Percentiles rank a stretch among this genome's conserved stretches.
Evolutionary conservation across 2,113 vertebrate species (phyloP).

Genomic region (Periophthalmus modestus): DNA sequence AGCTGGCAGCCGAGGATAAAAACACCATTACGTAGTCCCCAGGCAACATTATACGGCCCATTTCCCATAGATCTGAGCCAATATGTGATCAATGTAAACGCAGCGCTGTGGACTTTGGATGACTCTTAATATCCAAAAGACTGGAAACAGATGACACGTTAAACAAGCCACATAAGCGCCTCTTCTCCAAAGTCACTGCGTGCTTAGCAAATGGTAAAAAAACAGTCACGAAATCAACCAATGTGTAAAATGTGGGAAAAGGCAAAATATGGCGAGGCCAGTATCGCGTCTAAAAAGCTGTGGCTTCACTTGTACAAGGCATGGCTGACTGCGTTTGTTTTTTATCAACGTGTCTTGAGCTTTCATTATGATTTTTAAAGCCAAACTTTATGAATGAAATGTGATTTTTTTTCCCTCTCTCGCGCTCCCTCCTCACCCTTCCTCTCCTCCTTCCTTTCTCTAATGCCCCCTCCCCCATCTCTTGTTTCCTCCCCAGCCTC

Average conservation of each 20-base stretch:
- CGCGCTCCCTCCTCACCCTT: slow-evolving; percentile 71
- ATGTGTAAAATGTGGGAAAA: slow-evolving; percentile 68
- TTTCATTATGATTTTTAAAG: slow-evolving; percentile 88
- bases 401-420: slow-evolving; percentile 71
- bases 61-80: slow-evolving; percentile 58
- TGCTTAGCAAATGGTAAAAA: slow-evolving; percentile 39
- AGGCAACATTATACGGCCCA: slow-evolving; percentile 73
- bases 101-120: slow-evolving; percentile 48
- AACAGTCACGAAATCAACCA: slow-evolving; percentile 69
- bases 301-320: slow-evolving; percentile 55
- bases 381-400: slow-evolving; percentile 92
- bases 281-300: slow-evolving; percentile 63
- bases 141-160: not conserved
- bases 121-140: slow-evolving; percentile 19
- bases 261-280: slow-evolving; percentile 71
- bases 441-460: slow-evolving; percentile 69
- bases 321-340: slow-evolving; percentile 69
- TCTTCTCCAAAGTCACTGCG: slow-evolving; percentile 52
- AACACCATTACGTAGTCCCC: slow-evolving; percentile 75
- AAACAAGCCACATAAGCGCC: slow-evolving; percentile 15
- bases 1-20: slow-evolving; percentile 65
- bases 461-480: slow-evolving; percentile 66
- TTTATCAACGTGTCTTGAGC: slow-evolving; percentile 80
- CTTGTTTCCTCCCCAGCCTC: slow-evolving; percentile 62
- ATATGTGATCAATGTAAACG: slow-evolving; percentile 58